phyloP scores from a whole-genome alignment of 37 sponge, comb jelly and placozoan genomes.

The Halisarca cf. caerulea region DNA sequence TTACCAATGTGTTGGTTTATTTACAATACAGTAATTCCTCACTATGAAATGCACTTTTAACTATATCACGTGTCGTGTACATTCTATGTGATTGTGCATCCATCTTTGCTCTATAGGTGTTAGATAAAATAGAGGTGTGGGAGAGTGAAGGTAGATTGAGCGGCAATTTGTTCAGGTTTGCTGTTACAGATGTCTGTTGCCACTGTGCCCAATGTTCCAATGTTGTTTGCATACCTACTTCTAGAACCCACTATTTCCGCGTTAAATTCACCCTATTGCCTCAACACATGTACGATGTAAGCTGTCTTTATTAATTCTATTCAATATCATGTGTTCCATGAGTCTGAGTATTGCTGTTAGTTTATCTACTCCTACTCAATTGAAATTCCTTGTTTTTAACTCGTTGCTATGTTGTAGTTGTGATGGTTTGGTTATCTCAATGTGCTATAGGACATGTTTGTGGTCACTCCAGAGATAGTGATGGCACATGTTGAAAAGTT shows the following conservation, averaged over 20 bases:
- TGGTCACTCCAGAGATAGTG: constrained; percentile 44
- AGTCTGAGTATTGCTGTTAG: too few relatives aligned
- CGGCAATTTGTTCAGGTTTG: not conserved
- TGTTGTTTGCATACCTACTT: not conserved
- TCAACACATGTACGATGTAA: constrained; percentile 55
- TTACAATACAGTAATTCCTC: not conserved
- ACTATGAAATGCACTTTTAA: not conserved
- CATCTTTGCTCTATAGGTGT: constrained; percentile 56
- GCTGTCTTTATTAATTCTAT: not conserved
- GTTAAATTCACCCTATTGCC: constrained; percentile 63
- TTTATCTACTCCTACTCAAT: too few relatives aligned
- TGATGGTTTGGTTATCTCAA: not conserved
- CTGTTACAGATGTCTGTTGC: constrained; percentile 1
- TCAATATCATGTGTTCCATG: too few relatives aligned
- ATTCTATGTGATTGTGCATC: not conserved
- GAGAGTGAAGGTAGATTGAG: constrained; percentile 47
- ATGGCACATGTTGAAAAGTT: constrained; percentile 55
- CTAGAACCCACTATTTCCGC: constrained; percentile 30
- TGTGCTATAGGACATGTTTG: constrained; percentile 45
- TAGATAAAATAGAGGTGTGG: constrained; percentile 88
- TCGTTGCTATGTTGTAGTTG: not conserved
- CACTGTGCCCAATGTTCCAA: not conserved
- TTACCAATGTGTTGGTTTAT: not conserved
- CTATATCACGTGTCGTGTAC: not conserved
- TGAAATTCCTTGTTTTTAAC: not conserved